These are phyloP conservation scores for Hyaena hyaena DNA, from an alignment of 2,113 vertebrate species.

Conservation along the genomic window DNA sequence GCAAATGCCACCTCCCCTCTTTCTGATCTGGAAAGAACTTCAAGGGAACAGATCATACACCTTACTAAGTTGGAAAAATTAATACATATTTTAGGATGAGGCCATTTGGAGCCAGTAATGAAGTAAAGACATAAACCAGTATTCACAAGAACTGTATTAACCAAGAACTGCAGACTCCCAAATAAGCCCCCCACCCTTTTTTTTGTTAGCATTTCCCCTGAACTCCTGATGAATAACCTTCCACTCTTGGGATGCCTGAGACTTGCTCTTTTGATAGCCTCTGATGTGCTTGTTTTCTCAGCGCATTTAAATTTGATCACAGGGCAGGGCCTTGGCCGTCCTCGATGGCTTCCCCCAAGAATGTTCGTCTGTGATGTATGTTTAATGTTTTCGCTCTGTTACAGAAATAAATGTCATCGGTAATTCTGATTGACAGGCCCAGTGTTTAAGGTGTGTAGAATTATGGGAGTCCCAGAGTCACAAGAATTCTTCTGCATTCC, in stretches of 20 bases:
- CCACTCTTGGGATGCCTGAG: neutral
- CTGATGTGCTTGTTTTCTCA: neutral
- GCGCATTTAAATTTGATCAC: conserved; percentile 19
- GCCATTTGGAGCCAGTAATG: neutral
- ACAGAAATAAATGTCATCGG: conserved; percentile 9
- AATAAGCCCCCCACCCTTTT: neutral
- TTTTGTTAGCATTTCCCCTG: neutral
- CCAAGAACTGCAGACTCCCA: neutral
- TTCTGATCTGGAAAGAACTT: neutral
- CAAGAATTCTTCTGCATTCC: neutral
- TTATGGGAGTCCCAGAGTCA: neutral
- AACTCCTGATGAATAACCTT: neutral
- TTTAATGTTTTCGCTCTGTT: conserved; percentile 22
- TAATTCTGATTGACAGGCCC: neutral
- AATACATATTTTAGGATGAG: neutral
- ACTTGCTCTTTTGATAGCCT: neutral
- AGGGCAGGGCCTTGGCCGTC: neutral
- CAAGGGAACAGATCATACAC: neutral
- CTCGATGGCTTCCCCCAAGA: neutral
- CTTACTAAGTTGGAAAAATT: conserved; percentile 8
- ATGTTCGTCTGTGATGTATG: neutral
- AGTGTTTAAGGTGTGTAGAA: neutral
- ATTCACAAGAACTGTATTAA: neutral
- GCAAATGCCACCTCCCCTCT: neutral
- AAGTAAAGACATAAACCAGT: neutral